These are phyloP conservation scores for Pocillopora meandrina DNA, from an alignment of 92 coral and sea anemone genomes.

Conservation along the genomic window DNA sequence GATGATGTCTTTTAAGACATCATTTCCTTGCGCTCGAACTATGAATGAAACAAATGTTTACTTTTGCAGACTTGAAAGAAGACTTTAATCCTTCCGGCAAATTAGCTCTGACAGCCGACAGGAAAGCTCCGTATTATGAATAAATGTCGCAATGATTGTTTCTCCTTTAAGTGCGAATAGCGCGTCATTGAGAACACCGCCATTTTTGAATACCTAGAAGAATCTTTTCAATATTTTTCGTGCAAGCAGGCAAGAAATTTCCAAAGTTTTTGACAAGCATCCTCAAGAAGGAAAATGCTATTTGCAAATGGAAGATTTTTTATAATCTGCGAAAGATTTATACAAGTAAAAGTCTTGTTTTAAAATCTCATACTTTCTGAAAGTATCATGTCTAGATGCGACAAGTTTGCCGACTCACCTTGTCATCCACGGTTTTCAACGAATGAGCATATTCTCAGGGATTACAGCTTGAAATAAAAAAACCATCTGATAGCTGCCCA, in stretches of 20 bases:
- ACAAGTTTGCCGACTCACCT: neutral
- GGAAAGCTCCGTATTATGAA: neutral
- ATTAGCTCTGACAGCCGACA: neutral
- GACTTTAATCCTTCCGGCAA: conserved; percentile 14
- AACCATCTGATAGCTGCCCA: neutral
- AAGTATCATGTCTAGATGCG: too few species aligned
- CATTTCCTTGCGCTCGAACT: neutral
- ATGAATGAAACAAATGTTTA: neutral
- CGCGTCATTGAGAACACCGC: neutral
- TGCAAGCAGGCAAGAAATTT: neutral
- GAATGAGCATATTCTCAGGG: neutral
- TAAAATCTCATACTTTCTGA: too few species aligned
- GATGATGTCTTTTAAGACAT: neutral
- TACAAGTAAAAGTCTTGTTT: neutral
- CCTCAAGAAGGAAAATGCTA: too few species aligned
- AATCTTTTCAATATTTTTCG: neutral
- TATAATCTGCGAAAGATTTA: neutral
- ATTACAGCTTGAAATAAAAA: neutral
- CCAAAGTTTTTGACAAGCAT: too few species aligned
- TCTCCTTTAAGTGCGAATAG: conserved; percentile 3
- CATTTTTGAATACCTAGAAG: conserved; percentile 1
- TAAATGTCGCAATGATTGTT: neutral
- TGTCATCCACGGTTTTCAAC: neutral
- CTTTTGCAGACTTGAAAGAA: neutral
- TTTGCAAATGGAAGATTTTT: too few species aligned